A percentile compares a stretch with the other conserved stretches of the same genome.
Conservation (phyloP, 2,797 vertebrate genomes). For the Arrhamphus sclerolepis region DNA sequence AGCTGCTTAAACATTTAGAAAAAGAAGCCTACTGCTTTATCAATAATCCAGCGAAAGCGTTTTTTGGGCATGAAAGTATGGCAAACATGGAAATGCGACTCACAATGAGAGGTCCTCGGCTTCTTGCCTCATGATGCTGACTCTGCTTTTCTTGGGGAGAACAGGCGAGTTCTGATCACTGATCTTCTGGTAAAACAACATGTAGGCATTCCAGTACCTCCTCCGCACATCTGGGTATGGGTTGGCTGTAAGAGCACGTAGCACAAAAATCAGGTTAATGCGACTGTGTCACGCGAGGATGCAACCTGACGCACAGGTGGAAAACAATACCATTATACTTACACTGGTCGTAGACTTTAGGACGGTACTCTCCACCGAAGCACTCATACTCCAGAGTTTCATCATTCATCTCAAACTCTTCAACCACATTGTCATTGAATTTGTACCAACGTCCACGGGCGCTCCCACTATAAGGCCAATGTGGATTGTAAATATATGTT, state of each 20-base stretch:
- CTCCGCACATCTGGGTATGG: conserved; percentile 95
- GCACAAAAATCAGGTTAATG: conserved; percentile 7
- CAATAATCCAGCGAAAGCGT: neutral
- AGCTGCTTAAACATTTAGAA: neutral
- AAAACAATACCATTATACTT: conserved; percentile 58
- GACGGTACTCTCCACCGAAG: conserved; percentile 97
- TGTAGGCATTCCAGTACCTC: conserved; percentile 99
- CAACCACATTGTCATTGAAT: conserved; percentile 96
- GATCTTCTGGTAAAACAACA: conserved; percentile 98
- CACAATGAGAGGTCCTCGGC: conserved; percentile 95
- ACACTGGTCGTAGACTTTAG: conserved; percentile 99
- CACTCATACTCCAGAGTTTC: conserved; percentile 98
- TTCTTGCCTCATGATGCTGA: conserved; percentile 96
- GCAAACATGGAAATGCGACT: conserved; percentile 59
- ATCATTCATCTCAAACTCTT: conserved; percentile 97
- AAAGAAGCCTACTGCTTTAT: neutral
- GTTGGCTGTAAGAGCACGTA: conserved; percentile 83
- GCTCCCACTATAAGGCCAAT: conserved; percentile 78
- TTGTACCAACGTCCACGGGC: conserved; percentile 97
- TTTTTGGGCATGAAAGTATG: neutral
- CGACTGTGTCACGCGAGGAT: neutral
- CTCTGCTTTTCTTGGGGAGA: conserved; percentile 95
- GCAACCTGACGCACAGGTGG: neutral
- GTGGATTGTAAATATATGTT: too few species aligned
- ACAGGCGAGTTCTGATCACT: conserved; percentile 97